A percentile compares a stretch with the other conserved stretches of the same genome.
phyloP scores from a whole-genome alignment of 2,888 invertebrate genomes.

The Hololepta plana region DNA sequence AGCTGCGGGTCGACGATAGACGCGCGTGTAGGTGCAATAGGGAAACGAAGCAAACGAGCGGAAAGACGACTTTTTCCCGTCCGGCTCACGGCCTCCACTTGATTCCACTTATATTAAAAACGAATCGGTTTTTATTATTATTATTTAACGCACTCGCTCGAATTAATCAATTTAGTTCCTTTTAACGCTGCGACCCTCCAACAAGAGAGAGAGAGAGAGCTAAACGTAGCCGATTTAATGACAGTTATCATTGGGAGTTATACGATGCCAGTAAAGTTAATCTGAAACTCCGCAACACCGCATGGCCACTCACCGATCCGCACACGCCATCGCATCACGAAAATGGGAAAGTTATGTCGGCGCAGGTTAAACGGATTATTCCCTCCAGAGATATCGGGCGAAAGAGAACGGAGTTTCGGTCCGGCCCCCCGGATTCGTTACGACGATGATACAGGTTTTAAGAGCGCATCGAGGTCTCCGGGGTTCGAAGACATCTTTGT shows the following conservation, averaged over 20 bases:
- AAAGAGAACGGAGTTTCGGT: not conserved
- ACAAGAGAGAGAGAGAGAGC: no score
- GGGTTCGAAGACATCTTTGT: conserved; percentile 4
- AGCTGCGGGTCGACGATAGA: conserved; percentile 18
- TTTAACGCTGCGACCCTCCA: no score
- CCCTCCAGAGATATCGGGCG: conserved; percentile 12
- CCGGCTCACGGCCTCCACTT: no score
- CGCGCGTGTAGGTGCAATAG: no score
- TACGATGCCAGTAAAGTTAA: conserved; percentile 20
- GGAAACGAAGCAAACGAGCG: no score
- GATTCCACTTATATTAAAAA: no score
- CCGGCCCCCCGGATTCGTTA: conserved; percentile 1
- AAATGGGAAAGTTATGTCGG: conserved; percentile 28
- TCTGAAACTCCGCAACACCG: conserved; percentile 13
- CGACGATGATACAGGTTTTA: no score
- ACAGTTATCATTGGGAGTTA: conserved; percentile 23
- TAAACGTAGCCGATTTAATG: conserved; percentile 21
- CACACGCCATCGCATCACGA: conserved; percentile 11
- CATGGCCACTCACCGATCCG: conserved; percentile 12
- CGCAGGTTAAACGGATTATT: conserved; percentile 27
- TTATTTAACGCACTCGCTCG: no score
- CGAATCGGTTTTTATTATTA: no score
- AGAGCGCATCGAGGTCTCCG: conserved; percentile 3
- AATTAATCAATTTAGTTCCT: conserved; percentile 25
- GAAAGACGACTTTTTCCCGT: no score